Evolutionary conservation across 1,140 invertebrate genomes (phyloP).

Genomic region (Polypedilum vanderplanki): DNA sequence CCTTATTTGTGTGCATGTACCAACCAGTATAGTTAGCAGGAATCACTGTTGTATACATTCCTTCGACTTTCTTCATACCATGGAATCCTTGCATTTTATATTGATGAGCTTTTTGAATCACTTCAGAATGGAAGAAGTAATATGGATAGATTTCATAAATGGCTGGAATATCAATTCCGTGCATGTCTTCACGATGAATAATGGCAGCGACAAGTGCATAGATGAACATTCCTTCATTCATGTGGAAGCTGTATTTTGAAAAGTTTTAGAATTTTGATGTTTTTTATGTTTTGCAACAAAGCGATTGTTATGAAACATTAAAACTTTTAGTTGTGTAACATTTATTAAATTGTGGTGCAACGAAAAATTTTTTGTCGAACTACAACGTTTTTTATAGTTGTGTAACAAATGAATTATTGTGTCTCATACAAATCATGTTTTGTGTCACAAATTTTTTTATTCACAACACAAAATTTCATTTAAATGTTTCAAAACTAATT

Average conservation of each 20-base stretch:
- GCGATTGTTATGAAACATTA: too few species aligned
- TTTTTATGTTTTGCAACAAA: constrained; percentile 33
- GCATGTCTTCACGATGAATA: constrained; percentile 52
- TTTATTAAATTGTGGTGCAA: too few species aligned
- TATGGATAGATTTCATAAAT: constrained; percentile 58
- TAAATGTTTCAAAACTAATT: too few species aligned
- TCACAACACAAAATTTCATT: too few species aligned
- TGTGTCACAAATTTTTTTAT: too few species aligned
- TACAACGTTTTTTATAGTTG: too few species aligned
- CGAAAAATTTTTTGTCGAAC: too few species aligned
- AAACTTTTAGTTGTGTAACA: too few species aligned
- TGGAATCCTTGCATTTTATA: constrained; percentile 43
- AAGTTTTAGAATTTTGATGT: constrained; percentile 63
- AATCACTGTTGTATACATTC: constrained; percentile 40
- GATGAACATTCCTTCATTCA: constrained; percentile 57
- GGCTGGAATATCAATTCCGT: constrained; percentile 52
- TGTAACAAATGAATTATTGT: too few species aligned
- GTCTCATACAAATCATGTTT: too few species aligned
- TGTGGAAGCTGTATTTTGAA: constrained; percentile 56
- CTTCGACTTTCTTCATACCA: constrained; percentile 43
- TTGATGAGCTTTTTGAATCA: constrained; percentile 51
- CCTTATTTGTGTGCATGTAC: constrained; percentile 45
- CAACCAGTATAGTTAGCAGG: constrained; percentile 51
- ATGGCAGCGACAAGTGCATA: constrained; percentile 54
- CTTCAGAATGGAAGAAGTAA: constrained; percentile 53